phyloP scores from a whole-genome alignment of 2,113 vertebrate genomes.

The Nothobranchius furzeri region DNA sequence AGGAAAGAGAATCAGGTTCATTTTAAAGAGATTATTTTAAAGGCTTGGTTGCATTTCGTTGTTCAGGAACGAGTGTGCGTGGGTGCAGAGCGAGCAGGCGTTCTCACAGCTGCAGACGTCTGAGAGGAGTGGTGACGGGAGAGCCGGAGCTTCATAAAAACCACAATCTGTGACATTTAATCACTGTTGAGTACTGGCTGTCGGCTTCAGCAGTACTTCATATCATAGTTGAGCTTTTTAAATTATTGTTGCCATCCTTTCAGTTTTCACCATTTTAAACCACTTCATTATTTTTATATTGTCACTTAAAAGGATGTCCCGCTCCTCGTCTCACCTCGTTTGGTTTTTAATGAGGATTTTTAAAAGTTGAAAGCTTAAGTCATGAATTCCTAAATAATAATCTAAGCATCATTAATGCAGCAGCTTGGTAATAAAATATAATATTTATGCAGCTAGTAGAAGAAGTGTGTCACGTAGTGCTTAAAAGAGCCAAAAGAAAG shows the following conservation, averaged over 20 bases:
- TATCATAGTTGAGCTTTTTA: too few species aligned
- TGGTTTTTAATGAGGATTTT: not conserved
- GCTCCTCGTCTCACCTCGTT: not conserved
- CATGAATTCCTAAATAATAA: not conserved
- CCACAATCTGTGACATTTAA: not conserved
- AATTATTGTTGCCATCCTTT: too few species aligned
- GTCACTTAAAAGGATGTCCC: too few species aligned
- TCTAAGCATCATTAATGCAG: not conserved
- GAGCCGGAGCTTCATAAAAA: not conserved
- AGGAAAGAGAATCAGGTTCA: slow-evolving; percentile 11
- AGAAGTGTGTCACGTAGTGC: slow-evolving; percentile 13
- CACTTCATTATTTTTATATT: too few species aligned
- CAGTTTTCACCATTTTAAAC: too few species aligned
- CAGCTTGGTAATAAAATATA: not conserved
- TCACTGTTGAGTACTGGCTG: not conserved
- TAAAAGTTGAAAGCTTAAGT: not conserved
- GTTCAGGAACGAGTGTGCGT: slow-evolving; percentile 13
- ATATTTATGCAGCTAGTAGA: slow-evolving; percentile 7
- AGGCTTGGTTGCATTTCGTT: slow-evolving; percentile 25
- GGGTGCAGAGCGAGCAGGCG: slow-evolving; percentile 22
- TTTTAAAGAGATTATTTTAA: slow-evolving; percentile 26
- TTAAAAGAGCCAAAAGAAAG: slow-evolving; percentile 11
- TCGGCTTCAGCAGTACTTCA: not conserved
- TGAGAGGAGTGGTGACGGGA: too few species aligned
- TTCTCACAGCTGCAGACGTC: too few species aligned